Base-by-base conservation (phyloP, 1,140 invertebrate species). In the Contarinia nasturtii region DNA sequence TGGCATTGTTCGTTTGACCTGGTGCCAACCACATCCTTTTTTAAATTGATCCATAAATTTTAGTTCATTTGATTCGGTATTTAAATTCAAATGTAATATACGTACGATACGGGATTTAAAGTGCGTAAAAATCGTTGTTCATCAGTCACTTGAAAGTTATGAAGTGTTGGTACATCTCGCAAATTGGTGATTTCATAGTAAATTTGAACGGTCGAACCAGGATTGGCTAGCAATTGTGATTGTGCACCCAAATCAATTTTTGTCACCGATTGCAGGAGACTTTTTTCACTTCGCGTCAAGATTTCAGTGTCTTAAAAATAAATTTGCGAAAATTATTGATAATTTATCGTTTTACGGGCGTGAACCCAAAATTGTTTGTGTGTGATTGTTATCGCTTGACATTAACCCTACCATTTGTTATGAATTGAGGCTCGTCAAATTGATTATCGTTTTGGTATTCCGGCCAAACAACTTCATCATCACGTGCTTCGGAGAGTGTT, bases 111-210 rank as follows among this genome's bases (percentile, higher is more conserved):
- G 18, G 64, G 64, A 37, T 47, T 53, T 34, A 74, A 64, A 8
- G 65, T 61, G 12, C 65, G 64, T 14, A 74, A 51, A 48, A 66
- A 73, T 7, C 60, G 62, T 10, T 69, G 57, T 48, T 73, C 70
- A 27, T 71, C 71, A 1, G 63, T 62, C 0, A 72, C 72, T 33
- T 67, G 66, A 51, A 74, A 72, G 5, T 55, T 64, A 46, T 70
- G 70, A 41, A 59, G 62, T 1, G 70, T 59, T 0, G 65, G 46
- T 17, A 67, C 66, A 1, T 69, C 60, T 7, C 70, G 61, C 52
- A 66, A 67, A 54, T 74, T 74, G 0, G 70, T 73, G 7, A 74
- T 69, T 59, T 74, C 71, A 50, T 70, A 74, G 20, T 71, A 61
- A 20, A 69, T 51, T 64, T 68, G 55, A 34, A 42, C 49, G 20